Evolutionary conservation across 2,113 vertebrate genomes (phyloP), one percentile per base, ranked within the genome.

Genomic region (Patagioenas fasciata): DNA sequence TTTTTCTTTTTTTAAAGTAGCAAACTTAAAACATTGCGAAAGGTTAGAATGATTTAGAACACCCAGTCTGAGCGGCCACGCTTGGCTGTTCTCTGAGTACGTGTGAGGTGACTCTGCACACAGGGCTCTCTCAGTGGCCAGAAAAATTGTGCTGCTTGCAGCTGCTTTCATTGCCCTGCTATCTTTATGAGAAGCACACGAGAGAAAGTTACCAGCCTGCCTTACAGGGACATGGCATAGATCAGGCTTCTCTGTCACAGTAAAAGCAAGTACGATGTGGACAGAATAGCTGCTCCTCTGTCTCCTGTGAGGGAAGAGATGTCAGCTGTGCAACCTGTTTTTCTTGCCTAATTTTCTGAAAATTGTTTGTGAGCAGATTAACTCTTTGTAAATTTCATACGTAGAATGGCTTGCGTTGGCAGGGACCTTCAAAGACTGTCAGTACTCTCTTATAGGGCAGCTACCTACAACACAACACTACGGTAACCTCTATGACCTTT

Each of bases 21-120:
- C 89, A 92, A 97, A 94, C 93, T 95, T 96, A 96, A 97, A 97
- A 95, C 85, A 94, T 85, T 72, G 89, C 8, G 0, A 96, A 97
- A 97, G 95, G 96, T 97, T 97, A 96, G 92, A 93, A 97, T 97
- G 97, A 97, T 97, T 97, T 97, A 97, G 95, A 92, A 67, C 89
- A 95, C 80, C 92, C 60, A 88, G 88, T 86, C 83, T 85, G 80
- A 88, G 78, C 4, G 4, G 96, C 89, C 94, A 97, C 74, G 92
- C 96, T 97, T 96, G 96, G 85, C 87, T 97, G 97, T 96, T 93
- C 93, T 79, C 90, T 0, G 74, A 79, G 50, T 93, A 96, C 80
- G 89, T 97, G 97, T 72, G 95, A 96, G 95, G 94, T 96, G 95
- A 96, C 80, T 95, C 92, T 77, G 58, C 73, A 61, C 89, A 91